Percentiles rank a stretch among this genome's conserved stretches.
phyloP scores from a whole-genome alignment of 2,888 invertebrate genomes.

The Gnatocerus cornutus region DNA sequence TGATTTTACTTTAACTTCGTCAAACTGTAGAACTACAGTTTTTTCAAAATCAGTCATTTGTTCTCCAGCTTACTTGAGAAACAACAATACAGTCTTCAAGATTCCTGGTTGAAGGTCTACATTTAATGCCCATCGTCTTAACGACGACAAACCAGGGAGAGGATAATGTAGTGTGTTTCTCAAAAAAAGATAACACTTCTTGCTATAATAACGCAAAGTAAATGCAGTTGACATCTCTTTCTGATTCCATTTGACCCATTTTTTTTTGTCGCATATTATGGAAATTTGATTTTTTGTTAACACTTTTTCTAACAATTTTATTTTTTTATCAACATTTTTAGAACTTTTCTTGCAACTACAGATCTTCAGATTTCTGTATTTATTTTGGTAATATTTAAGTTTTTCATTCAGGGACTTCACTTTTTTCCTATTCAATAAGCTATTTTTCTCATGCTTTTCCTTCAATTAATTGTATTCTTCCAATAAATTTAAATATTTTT shows the following conservation, averaged over 20 bases:
- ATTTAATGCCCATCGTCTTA: constrained; percentile 41
- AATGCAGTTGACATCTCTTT: constrained; percentile 43
- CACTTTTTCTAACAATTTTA: neutral
- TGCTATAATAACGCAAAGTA: constrained; percentile 41
- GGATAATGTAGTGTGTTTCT: constrained; percentile 35
- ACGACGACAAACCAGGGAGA: constrained; percentile 43
- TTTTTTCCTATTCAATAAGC: neutral
- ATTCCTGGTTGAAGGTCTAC: constrained; percentile 37
- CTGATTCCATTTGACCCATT: constrained; percentile 35
- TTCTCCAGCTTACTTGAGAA: constrained; percentile 46
- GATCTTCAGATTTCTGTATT: constrained; percentile 6
- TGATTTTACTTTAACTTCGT: constrained; percentile 49
- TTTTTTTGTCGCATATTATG: constrained; percentile 33
- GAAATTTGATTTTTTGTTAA: constrained; percentile 45
- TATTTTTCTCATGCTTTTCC: neutral
- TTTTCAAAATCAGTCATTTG: constrained; percentile 43
- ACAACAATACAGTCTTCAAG: too few relatives aligned
- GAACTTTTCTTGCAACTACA: too few relatives aligned
- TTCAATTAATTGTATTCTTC: neutral
- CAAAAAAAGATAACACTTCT: constrained; percentile 42
- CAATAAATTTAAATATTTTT: constrained; percentile 1
- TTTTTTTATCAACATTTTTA: neutral
- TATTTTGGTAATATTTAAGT: constrained; percentile 8
- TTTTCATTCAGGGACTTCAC: neutral
- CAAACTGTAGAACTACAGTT: constrained; percentile 42